Base-by-base conservation (phyloP, 2,888 invertebrate genomes). In the Ormyrus labotus region DNA sequence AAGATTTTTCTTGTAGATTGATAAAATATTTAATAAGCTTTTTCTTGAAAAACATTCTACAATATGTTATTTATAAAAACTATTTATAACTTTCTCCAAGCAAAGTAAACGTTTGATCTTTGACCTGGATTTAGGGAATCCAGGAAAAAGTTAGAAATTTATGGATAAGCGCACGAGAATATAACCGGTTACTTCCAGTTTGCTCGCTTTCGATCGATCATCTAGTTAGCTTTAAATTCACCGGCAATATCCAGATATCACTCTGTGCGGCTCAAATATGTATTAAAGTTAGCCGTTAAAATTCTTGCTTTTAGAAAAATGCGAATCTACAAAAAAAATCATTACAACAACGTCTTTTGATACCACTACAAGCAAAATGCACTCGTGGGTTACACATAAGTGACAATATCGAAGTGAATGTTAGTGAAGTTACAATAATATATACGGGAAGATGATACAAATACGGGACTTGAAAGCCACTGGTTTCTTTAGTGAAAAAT, bases 1-100 rank as follows among this genome's bases (percentile, higher is more conserved):
- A 55, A 48, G 64, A 67, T 51, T 75, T 74, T 75, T 60, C 67
- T 64, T 47, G 45, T 60, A 53, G 53, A 72, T n/a, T 50, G 34
- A 34, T 34, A 34, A 34, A 34, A 34, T 34, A 34, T 34, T 34
- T 34, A 34, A 6, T 48, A 7, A 13, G 48, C 6, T 4, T 19
- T 9, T 9, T 53, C 10, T 6, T 10, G 7, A 53, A 53, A 9
- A 9, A 53, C 10, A 10, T 10, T 53, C 10, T 53, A 6, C 10
- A 53, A 10, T 9, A 7, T 9, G 7, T 10, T 53, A 7, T 9
- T 9, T 53, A 53, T 53, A 53, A 7, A 3, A 53, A 6, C 7
- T 53, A 53, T 53, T 53, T 53, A 53, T 53, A 53, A 53, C 53
- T 34, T 34, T 34, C 34, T 34, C 34, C 4, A 34, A 34, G 34